phyloP scores from a whole-genome alignment of 92 coral and sea anemone species.

The Bergia puertoricense region DNA sequence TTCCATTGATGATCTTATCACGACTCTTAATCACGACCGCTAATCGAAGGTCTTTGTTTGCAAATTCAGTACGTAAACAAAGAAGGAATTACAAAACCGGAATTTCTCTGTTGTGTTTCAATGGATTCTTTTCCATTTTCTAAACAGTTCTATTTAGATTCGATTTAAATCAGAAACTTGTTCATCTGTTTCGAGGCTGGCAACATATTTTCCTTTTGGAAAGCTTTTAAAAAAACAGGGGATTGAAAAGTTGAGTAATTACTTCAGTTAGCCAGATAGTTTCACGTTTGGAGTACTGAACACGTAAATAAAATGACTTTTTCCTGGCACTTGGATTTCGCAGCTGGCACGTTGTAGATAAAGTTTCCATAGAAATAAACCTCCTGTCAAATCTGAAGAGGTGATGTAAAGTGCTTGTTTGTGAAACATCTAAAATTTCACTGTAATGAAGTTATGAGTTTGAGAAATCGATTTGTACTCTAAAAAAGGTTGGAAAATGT shows the following conservation, averaged over 20 bases:
- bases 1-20: constrained; percentile 34
- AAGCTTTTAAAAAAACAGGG: not conserved
- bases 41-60: constrained; percentile 37
- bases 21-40: constrained; percentile 13
- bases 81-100: constrained; percentile 24
- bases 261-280: not conserved
- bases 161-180: constrained; percentile 3
- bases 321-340: not conserved
- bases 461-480: not conserved
- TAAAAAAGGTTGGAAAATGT: not conserved
- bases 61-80: constrained; percentile 22
- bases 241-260: constrained; percentile 1
- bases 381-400: not conserved
- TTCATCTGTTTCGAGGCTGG: not conserved
- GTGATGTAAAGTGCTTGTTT: not conserved
- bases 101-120: constrained; percentile 17
- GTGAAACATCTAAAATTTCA: not conserved
- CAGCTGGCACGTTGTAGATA: constrained; percentile 39
- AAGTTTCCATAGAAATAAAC: constrained; percentile 30
- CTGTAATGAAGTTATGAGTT: not conserved
- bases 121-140: constrained; percentile 26
- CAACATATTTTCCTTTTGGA: not conserved
- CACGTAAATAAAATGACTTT: constrained; percentile 5
- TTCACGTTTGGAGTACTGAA: not conserved
- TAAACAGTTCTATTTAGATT: not conserved